Base-by-base conservation (phyloP, 1,140 invertebrate species). In the Aphelenchoides besseyi region DNA sequence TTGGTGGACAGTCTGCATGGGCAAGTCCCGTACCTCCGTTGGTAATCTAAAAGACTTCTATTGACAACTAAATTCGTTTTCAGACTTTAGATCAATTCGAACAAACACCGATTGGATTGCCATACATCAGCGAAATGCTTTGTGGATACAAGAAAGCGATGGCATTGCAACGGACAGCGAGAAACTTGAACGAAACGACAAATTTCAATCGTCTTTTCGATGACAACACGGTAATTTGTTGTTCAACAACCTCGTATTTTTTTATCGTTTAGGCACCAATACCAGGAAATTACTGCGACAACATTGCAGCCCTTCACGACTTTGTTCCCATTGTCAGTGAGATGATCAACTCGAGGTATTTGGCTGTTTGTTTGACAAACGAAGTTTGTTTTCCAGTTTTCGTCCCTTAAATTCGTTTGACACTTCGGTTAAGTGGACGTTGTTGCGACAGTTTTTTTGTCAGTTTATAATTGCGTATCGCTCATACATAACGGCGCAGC, bases 401-500 rank as follows among this genome's bases (percentile, higher is more conserved):
- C 71, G 0, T n/a, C 73, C 12, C 3, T 57, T 75, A 16, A 29
- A 66, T 8, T 16, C 5, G 12, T 64, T 35, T 16, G 9, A 3
- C 23, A 61, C 35, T 28, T 63, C 3, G 16, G 23, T 48, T 28
- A 70, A 70, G 52, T 74, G 73, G 73, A 3, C 74, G 2, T 9
- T 74, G 36, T 33, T 74, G 32, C 76, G 74, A 26, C 76, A 74
- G 9, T 74, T 74, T 36, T 72, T 77, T 29, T 77, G 29, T 55
- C 73, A 70, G 12, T 74, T 74, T 57, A 18, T 75, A 2, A 41
- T 71, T 1, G 37, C 68, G 36, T 35, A 72, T 26, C 41, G 73
- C 1, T 18, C 30, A 8, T 52, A 48, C 26, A 26, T 30, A 23
- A 57, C 64, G 16, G 26, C 54, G 12, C 48, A 63, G 30, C 33